A percentile compares a stretch with the other conserved stretches of the same genome.
Conservation (phyloP, 2,888 invertebrate species). For the Aspidiotus rigidus region DNA sequence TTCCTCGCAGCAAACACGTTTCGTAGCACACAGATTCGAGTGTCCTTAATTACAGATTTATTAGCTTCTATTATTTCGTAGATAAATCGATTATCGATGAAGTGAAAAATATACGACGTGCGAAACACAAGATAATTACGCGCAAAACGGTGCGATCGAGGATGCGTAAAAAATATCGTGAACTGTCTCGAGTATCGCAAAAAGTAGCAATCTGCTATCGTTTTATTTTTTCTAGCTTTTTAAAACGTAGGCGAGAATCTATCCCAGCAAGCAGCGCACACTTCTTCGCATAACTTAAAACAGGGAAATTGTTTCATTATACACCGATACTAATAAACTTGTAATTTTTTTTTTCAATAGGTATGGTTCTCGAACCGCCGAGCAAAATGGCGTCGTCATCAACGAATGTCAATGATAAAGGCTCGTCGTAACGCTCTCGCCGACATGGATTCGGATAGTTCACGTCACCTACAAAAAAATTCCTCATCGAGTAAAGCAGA, state of each 20-base stretch:
- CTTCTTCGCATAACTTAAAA: no score
- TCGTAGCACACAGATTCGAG: not conserved
- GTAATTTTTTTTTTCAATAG: conserved; percentile 48
- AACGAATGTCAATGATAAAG: conserved; percentile 86
- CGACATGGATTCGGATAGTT: conserved; percentile 39
- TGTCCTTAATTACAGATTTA: conserved; percentile 1
- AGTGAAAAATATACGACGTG: not conserved
- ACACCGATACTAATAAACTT: no score
- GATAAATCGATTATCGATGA: not conserved
- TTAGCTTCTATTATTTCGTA: not conserved
- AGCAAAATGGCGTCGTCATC: conserved; percentile 95
- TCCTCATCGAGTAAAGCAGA: conserved; percentile 36
- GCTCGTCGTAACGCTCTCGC: conserved; percentile 50
- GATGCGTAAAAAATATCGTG: no score
- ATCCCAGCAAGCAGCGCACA: no score
- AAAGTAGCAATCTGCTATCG: no score
- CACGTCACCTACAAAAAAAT: conserved; percentile 39
- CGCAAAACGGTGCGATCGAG: no score
- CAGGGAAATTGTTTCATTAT: no score
- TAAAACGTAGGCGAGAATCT: no score
- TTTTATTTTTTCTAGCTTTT: no score
- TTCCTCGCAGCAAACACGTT: no score
- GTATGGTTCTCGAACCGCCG: conserved; percentile 99
- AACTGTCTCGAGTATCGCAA: no score
- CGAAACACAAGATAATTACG: not conserved